phyloP scores from a whole-genome alignment of 2,797 vertebrate genomes.

The Poeciliopsis infans region DNA sequence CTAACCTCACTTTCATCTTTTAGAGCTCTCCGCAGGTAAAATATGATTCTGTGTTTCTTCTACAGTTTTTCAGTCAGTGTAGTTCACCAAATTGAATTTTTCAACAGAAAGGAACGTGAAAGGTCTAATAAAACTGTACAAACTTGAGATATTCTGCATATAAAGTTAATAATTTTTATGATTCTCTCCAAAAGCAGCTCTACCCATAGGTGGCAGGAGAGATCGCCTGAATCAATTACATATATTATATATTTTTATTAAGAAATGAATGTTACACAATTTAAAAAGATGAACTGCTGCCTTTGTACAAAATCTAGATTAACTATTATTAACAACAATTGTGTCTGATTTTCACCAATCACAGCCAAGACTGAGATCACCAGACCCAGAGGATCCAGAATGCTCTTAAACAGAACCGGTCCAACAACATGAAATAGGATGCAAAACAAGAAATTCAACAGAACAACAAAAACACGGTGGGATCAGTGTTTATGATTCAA shows the following conservation, averaged over 20 bases:
- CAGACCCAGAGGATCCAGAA: not conserved
- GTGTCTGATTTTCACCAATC: not conserved
- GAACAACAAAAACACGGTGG: not conserved
- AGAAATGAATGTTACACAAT: too few relatives aligned
- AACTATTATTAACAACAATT: not conserved
- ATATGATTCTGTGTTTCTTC: slow-evolving; percentile 18
- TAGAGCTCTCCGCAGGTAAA: slow-evolving; percentile 26
- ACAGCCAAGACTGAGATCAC: not conserved
- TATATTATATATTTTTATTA: too few relatives aligned
- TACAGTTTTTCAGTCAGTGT: slow-evolving; percentile 19
- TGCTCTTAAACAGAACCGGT: not conserved
- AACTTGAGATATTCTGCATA: not conserved
- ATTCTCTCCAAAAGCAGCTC: not conserved
- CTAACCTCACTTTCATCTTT: slow-evolving; percentile 15
- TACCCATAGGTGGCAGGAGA: not conserved
- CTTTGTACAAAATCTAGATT: too few relatives aligned
- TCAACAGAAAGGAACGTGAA: not conserved
- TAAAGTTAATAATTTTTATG: not conserved
- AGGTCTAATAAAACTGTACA: not conserved
- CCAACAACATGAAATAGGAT: not conserved
- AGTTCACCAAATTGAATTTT: not conserved
- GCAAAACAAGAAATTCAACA: not conserved
- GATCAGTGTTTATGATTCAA: not conserved
- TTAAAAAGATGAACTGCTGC: too few relatives aligned
- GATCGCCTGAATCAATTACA: not conserved